Percentiles rank a stretch among this genome's conserved stretches.
phyloP scores from a whole-genome alignment of 2,888 invertebrate species.

The Lycia hirtaria region DNA sequence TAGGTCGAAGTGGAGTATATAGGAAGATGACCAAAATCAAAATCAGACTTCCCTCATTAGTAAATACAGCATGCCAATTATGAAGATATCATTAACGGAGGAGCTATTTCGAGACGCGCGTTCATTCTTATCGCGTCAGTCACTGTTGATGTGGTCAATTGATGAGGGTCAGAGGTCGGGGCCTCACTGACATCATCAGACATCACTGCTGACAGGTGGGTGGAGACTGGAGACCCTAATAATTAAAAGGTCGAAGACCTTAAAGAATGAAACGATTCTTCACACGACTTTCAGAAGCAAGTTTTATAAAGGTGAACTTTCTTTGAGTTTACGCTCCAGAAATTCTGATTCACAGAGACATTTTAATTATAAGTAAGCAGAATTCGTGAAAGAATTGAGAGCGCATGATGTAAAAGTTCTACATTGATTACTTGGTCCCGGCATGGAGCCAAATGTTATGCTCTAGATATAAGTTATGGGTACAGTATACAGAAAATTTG shows the following conservation, averaged over 20 bases:
- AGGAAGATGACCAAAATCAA: constrained; percentile 1
- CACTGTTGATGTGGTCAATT: constrained; percentile 45
- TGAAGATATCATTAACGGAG: constrained; percentile 9
- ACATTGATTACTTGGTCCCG: constrained; percentile 38
- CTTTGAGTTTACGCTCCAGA: constrained; percentile 4
- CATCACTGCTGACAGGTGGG: constrained; percentile 46
- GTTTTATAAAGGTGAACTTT: constrained; percentile 22
- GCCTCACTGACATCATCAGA: constrained; percentile 51
- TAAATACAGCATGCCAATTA: not conserved
- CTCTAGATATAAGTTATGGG: constrained; percentile 39
- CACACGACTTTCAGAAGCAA: constrained; percentile 33
- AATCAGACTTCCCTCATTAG: not conserved
- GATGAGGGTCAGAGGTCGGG: constrained; percentile 52
- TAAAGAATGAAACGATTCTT: constrained; percentile 17
- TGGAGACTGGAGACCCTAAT: constrained; percentile 45
- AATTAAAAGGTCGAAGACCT: constrained; percentile 53
- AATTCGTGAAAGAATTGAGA: constrained; percentile 25
- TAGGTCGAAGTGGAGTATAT: too few species aligned
- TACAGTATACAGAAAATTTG: constrained; percentile 33
- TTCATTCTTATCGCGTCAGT: constrained; percentile 49
- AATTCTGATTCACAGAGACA: constrained; percentile 7
- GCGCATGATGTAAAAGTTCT: constrained; percentile 31
- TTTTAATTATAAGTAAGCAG: constrained; percentile 25
- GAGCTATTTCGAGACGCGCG: constrained; percentile 44
- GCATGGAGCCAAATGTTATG: constrained; percentile 40